Base-by-base conservation (phyloP, 2,113 vertebrate genomes). In the Siphamia tubifer region DNA sequence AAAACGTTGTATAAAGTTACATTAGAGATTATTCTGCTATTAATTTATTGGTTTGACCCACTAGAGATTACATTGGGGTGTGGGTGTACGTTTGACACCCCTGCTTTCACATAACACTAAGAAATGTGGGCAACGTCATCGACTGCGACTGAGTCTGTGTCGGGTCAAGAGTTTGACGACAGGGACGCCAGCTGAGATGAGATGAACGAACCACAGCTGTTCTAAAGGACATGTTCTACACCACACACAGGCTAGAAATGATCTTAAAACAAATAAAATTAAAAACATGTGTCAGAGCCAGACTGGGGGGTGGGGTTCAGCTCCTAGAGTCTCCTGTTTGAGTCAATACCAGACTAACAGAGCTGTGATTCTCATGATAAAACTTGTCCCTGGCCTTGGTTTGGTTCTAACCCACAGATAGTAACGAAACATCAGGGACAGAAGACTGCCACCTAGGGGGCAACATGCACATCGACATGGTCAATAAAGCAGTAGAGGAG, bases 401-500 rank as follows among this genome's bases (percentile, higher is more conserved):
- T 48, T 60, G 47, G 74, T 43, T 54, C 51, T 55, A 76, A 58
- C 44, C 60, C 28, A 70, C 16, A 56, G 51, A 57, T 58, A 62
- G 71, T 72, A 66, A 68, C 67, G 66, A 56, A 74, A 58, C 66
- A 38, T 69, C 66, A 61, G 78, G 61, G 49, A 83, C 57, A 83
- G 71, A 87, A 79, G 70, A 69, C 77, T 85, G 87, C 85, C 89
- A 81, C 84, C 87, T 80, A 78, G 67, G n/a, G 85, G 86, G 83
- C 76, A 61, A 86, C 91, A 91, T 90, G 92, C 89, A 92, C 65
- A 74, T 82, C 53, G 53, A 87, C 56, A 80, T 75, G 66, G 69
- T 71, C 25, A 57, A 63, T 44, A 44, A 70, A 71, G 55, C 63
- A 73, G 81, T 51, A 77, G 68, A 71, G 77, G 67, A n/a, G n/a